A percentile compares a stretch with the other conserved stretches of the same genome.
Evolutionary conservation across 2,888 invertebrate genomes (phyloP).

Genomic region (Acanthopleura granulata): DNA sequence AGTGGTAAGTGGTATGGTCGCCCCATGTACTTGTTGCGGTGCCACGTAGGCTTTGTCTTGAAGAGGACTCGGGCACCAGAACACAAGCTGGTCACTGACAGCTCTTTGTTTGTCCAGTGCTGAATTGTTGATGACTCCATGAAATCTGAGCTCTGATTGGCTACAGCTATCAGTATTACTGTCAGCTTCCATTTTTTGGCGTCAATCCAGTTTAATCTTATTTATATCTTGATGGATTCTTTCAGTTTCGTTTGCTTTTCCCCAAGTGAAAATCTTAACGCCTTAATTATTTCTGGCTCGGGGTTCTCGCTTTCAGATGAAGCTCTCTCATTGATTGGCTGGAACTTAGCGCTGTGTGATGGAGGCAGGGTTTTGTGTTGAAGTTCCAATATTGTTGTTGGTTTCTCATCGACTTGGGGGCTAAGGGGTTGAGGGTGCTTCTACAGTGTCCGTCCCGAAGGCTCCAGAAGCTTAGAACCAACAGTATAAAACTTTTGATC

Average conservation of each 20-base stretch:
- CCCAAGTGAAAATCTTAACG: background rate
- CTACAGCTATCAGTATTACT: conserved; percentile 3
- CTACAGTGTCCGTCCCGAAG: background rate
- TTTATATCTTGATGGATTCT: conserved; percentile 14
- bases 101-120: background rate
- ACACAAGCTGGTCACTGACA: background rate
- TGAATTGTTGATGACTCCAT: background rate
- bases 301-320: background rate
- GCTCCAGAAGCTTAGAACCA: background rate
- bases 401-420: background rate
- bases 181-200: conserved; percentile 15
- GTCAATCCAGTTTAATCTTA: conserved; percentile 18
- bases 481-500: background rate
- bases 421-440: background rate
- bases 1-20: background rate
- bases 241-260: conserved; percentile 17
- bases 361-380: background rate
- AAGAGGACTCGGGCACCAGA: background rate
- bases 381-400: conserved; percentile 8
- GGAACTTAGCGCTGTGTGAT: background rate
- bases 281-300: conserved; percentile 11
- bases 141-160: conserved; percentile 16
- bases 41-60: background rate
- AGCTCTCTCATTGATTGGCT: conserved; percentile 5
- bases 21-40: background rate